Evolutionary conservation across 2,113 vertebrate genomes (phyloP), one percentile per base, ranked within the genome.

Genomic region (Cavia porcellus): DNA sequence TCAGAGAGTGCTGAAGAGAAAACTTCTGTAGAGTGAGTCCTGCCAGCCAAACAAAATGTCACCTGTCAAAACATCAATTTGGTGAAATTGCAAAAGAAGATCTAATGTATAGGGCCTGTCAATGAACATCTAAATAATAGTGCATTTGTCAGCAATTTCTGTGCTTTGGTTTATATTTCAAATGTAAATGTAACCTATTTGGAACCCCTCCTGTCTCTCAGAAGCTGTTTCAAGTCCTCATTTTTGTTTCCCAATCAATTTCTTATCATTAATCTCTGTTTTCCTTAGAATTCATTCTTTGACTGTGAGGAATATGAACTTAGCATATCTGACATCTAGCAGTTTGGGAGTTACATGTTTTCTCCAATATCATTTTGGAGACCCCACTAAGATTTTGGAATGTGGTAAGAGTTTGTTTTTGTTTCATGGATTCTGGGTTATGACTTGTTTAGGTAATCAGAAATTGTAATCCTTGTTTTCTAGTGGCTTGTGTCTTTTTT

Each of bases 51-150:
- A 92, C 80, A 72, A 96, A 97, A 93, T 90, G 94, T 82, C 72
- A 96, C 77, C 90, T 97, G 94, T 95, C 95, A 95, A 97, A 97
- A 97, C 89, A 92, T 66, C 90, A 95, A 94, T 98, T 96, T 92
- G 83, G 42, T 80, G 72, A 96, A 93, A 86, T 47, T 87, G 94
- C 81, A 79, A 88, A 89, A 96, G 93, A 75, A 74, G 45, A 85
- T 62, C 75, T 96, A 92, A 85, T 82, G 81, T 7, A 55, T 17
- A 81, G n/a, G 35, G 82, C 66, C 70, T 90, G 95, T 93, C 90
- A 85, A 25, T 3, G 30, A 95, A 90, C 35, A 57, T 75, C 64
- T 94, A 92, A 92, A 88, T 97, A 84, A 85, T 1, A 35, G 45
- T 79, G 42, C 14, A 92, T 96, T 92, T n/a, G 81, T 80, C 42